Conservation (phyloP, 1,140 invertebrate species). For the Schlechtendalia chinensis region DNA sequence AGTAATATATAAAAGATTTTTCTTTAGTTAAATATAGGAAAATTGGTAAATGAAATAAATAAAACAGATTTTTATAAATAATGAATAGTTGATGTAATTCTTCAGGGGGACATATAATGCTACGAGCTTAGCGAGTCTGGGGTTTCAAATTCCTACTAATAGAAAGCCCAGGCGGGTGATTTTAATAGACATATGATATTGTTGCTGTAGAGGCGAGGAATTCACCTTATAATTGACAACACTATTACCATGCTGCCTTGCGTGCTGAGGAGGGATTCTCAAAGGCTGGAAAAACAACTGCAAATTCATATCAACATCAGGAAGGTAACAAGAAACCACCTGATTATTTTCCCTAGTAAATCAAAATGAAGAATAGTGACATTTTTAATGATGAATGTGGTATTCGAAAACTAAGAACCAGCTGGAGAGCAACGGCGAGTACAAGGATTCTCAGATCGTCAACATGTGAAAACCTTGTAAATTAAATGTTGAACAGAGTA, state of each 20-base stretch:
- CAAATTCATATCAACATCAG: background rate
- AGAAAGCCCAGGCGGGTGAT: background rate
- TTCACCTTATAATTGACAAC: background rate
- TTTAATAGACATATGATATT: background rate
- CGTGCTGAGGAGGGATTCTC: background rate
- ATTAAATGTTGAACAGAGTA: background rate
- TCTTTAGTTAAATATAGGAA: no score
- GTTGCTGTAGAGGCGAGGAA: background rate
- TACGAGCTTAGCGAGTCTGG: no score
- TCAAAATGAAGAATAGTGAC: background rate
- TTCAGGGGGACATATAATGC: no score
- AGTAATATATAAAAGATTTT: no score
- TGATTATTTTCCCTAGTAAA: constrained; percentile 2
- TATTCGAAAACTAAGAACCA: background rate
- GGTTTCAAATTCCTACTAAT: no score
- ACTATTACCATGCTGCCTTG: background rate
- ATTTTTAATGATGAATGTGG: background rate
- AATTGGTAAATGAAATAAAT: no score
- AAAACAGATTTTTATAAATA: no score
- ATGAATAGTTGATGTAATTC: no score
- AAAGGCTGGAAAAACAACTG: background rate
- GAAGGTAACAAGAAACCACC: background rate
- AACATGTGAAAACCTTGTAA: constrained; percentile 26
- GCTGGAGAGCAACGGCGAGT: background rate
- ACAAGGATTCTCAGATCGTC: constrained; percentile 14